Evolutionary conservation across 2,888 invertebrate genomes (phyloP), one percentile per base, ranked within the genome.

Genomic region (Andrena bucephala): DNA sequence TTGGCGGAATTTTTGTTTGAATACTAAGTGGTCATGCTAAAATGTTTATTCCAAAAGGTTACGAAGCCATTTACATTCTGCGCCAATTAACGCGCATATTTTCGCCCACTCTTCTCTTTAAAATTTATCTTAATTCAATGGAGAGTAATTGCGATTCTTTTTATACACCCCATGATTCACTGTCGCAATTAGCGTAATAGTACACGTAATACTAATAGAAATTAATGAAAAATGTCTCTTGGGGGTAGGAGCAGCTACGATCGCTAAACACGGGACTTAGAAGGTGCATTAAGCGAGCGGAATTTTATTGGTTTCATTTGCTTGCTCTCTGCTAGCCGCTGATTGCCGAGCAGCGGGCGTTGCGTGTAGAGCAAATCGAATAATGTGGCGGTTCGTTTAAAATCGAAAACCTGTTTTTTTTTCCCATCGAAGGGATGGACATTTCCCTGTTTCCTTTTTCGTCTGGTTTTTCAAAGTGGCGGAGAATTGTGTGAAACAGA

Each of bases 311-410:
- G 16, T 16, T 54, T 36, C 27, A 29, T 57, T 42, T 66, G 59
- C 29, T 74, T 74, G 42, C 6, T 20, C 54, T 59, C 24, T 29
- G 29, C 59, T 48, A 54, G 20, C 13, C 2, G 36, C 27, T 36
- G 63, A 63, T 52, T 66, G 42, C 1, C 42, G 42, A 42, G 42
- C 42, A 5, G 16, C 24, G 20, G 16, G 16, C 48, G 10, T 20
- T 36, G 57, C 10, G 31, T 10, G 24, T 50, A 10, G 10, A 33
- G 24, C 7, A 65, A 48, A 66, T 66, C 29, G 13, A 52, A 50
- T 62, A 69, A 69, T 52, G 33, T 42, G 62, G 60, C 6, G 60
- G 67, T 24, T 52, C 20, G 36, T 29, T 69, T 62, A 13, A 75
- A 74, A n/a, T 24, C 24, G 54, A 8, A 24, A 27, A 20, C 13